Evolutionary conservation across 2,113 vertebrate species (phyloP), one percentile per base, ranked within the genome.

Genomic region (Globicephala melas): DNA sequence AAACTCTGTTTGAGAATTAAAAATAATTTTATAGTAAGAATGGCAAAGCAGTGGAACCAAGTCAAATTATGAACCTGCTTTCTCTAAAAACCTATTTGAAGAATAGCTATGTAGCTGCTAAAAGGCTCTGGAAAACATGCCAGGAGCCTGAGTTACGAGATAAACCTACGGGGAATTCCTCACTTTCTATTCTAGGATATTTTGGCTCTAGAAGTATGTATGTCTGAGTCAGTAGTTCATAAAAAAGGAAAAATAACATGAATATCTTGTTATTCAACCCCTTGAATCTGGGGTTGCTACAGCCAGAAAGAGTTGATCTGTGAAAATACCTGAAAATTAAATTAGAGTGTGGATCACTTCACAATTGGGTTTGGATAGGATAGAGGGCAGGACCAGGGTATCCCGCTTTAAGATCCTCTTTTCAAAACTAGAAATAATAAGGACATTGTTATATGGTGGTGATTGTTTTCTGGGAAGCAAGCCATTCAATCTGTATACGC

Each of bases 391-490:
- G 97, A 83, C 38, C 62, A 86, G 58, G 95, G 82, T 60, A 95
- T 65, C 94, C 44, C 86, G 25, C 50, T 89, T 87, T 87, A 95
- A 80, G 84, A 76, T 76, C 23, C 47, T 93, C 36, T 96, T 89
- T 92, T 83, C 33, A 25, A 90, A 95, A 94, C 74, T 67, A 80
- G 83, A 96, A 92, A 97, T 86, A 94, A 95, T 87, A 91, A 96
- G 68, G 44, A 50, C 38, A 71, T 68, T 92, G 31, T 47, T 95
- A 87, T 36, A 96, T 44, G 71, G 50, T 89, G 36, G 76, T 97
- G 77, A 92, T 65, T 95, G 71, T 53, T 91, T 90, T 97, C 88
- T 93, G 92, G 96, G 88, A 97, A 96, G 53, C n/a, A 73, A 97
- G 95, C 68, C 96, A 98, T 96, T 94, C 90, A 62, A 91, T 96